Evolutionary conservation across 2,888 invertebrate species (phyloP).

Genomic region (Metellina segmentata): DNA sequence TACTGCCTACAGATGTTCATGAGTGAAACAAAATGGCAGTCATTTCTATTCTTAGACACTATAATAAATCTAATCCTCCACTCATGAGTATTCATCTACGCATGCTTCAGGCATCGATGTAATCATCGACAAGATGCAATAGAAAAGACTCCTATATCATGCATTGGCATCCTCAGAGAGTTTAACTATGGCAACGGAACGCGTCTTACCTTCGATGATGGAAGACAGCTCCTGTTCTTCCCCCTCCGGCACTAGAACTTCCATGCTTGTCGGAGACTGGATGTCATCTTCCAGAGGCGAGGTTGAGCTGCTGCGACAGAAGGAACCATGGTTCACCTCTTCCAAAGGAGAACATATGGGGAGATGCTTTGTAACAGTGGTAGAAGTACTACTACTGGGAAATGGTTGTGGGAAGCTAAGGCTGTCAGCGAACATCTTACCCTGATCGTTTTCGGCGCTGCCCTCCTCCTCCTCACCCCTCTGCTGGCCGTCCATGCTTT

Average conservation of each 20-base stretch:
- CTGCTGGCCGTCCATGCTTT: not conserved
- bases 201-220: slow-evolving; percentile 72
- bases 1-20: too few species aligned
- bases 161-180: too few species aligned
- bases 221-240: slow-evolving; percentile 73
- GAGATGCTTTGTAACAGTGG: slow-evolving; percentile 52
- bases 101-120: not conserved
- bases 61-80: too few species aligned
- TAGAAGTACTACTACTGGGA: slow-evolving; percentile 72
- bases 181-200: not conserved
- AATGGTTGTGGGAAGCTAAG: slow-evolving; percentile 65
- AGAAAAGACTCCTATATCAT: too few species aligned
- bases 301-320: slow-evolving; percentile 73
- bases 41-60: too few species aligned
- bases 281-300: slow-evolving; percentile 73
- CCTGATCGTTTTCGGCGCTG: slow-evolving; percentile 84
- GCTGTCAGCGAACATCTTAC: slow-evolving; percentile 83
- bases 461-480: not conserved
- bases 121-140: too few species aligned
- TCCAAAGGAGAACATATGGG: slow-evolving; percentile 66
- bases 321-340: slow-evolving; percentile 75
- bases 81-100: not conserved
- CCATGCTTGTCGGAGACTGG: slow-evolving; percentile 74
- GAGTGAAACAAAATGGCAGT: too few species aligned
- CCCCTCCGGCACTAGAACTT: slow-evolving; percentile 70